These are phyloP conservation scores for Galaxea fascicularis DNA, from an alignment of 92 coral and sea anemone species.

Conservation along the genomic window DNA sequence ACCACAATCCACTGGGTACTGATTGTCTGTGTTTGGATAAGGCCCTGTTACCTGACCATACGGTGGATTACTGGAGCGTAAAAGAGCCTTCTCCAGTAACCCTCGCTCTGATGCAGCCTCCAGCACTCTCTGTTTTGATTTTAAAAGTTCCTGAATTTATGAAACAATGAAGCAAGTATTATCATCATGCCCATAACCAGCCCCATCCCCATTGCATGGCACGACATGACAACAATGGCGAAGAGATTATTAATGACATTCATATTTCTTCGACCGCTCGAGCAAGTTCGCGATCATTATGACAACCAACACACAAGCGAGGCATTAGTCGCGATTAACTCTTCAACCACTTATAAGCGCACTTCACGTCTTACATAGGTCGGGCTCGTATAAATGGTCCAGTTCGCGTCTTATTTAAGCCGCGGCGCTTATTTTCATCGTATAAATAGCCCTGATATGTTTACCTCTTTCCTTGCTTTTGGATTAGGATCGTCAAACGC, in stretches of 20 bases:
- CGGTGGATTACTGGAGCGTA: conserved; percentile 41
- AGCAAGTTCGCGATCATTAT: too few species aligned
- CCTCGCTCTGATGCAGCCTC: conserved; percentile 73
- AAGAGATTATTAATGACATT: too few species aligned
- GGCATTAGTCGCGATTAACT: too few species aligned
- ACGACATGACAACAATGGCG: too few species aligned
- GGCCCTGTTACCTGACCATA: conserved; percentile 76
- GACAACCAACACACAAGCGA: too few species aligned
- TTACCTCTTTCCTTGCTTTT: conserved; percentile 80
- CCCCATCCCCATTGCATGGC: too few species aligned
- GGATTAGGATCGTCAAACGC: conserved; percentile 98
- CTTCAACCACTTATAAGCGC: too few species aligned
- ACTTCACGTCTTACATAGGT: too few species aligned
- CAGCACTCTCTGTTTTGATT: conserved; percentile 58
- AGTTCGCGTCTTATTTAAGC: too few species aligned
- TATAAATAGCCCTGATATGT: not conserved
- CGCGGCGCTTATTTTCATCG: too few species aligned
- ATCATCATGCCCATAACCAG: not conserved
- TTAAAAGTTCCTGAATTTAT: conserved; percentile 51
- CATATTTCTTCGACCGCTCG: too few species aligned
- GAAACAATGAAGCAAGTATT: not conserved
- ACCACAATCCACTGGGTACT: conserved; percentile 73
- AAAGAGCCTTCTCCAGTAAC: conserved; percentile 59
- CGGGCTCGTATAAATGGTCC: too few species aligned
- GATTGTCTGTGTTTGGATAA: conserved; percentile 85